Evolutionary conservation across 2,797 vertebrate species (phyloP).

Genomic region (Cyprinella venusta): DNA sequence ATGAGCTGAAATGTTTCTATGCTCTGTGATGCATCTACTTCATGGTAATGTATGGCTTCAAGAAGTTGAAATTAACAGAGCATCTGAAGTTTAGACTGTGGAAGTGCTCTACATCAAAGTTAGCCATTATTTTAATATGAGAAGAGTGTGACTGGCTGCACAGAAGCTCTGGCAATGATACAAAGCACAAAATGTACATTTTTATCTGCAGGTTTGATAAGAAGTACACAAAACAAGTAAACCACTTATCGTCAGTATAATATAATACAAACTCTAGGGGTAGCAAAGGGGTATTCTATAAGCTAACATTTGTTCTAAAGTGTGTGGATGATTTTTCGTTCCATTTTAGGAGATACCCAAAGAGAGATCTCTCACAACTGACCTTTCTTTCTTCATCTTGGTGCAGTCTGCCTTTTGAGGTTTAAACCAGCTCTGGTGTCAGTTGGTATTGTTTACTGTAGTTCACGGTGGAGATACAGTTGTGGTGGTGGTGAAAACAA

Average conservation of each 20-base stretch:
- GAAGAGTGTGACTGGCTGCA: background rate
- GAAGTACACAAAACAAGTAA: background rate
- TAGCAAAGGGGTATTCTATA: background rate
- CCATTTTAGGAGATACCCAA: background rate
- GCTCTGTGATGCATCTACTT: conserved; percentile 29
- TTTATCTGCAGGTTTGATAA: background rate
- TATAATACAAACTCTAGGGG: background rate
- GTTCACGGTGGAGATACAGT: background rate
- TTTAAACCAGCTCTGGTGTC: background rate
- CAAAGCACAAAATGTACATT: background rate
- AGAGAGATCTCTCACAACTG: background rate
- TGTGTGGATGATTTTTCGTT: background rate
- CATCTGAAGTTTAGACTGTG: background rate
- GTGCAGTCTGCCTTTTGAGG: background rate
- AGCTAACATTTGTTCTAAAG: background rate
- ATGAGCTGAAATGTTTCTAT: conserved; percentile 15
- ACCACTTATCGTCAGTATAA: background rate
- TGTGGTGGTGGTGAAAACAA: background rate
- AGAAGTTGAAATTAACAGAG: conserved; percentile 7
- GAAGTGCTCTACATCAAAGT: background rate
- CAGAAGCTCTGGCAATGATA: background rate
- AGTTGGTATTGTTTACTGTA: background rate
- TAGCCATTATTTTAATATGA: background rate
- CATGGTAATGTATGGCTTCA: background rate
- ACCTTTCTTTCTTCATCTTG: background rate